phyloP scores from a whole-genome alignment of 2,113 vertebrate species.

The Amphiprion ocellaris region DNA sequence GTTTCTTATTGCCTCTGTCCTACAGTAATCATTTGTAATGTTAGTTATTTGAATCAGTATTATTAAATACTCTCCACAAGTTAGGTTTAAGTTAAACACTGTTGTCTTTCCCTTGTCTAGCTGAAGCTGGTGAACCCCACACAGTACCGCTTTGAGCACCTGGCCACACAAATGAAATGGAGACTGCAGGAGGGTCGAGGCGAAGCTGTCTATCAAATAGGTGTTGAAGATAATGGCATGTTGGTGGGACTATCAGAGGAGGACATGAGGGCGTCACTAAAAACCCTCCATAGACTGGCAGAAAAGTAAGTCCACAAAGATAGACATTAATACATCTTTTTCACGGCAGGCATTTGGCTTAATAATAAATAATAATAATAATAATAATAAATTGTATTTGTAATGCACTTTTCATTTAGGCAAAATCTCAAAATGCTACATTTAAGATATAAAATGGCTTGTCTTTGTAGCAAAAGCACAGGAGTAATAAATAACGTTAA shows the following conservation, averaged over 20 bases:
- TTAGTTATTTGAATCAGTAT: too few species aligned
- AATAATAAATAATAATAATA: too few species aligned
- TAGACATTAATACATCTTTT: too few species aligned
- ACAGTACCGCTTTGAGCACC: conserved; percentile 97
- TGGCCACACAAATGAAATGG: conserved; percentile 99
- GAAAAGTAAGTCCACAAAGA: conserved; percentile 88
- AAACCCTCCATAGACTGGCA: conserved; percentile 94
- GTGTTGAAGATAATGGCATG: conserved; percentile 98
- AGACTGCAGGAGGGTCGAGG: conserved; percentile 96
- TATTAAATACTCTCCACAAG: not conserved
- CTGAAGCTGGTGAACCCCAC: conserved; percentile 97
- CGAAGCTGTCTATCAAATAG: conserved; percentile 98
- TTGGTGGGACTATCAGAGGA: conserved; percentile 95
- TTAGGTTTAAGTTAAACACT: conserved; percentile 2
- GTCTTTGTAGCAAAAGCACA: too few species aligned
- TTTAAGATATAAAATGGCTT: too few species aligned
- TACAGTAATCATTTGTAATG: not conserved
- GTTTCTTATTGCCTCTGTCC: not conserved
- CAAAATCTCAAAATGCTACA: too few species aligned
- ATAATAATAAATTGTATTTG: too few species aligned
- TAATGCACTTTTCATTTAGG: too few species aligned
- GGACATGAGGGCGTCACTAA: conserved; percentile 95
- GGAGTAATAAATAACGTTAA: too few species aligned
- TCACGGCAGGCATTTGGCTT: too few species aligned
- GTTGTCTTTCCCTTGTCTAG: conserved; percentile 73